phyloP scores from a whole-genome alignment of 2,797 vertebrate genomes.

The Scolopax rusticola region DNA sequence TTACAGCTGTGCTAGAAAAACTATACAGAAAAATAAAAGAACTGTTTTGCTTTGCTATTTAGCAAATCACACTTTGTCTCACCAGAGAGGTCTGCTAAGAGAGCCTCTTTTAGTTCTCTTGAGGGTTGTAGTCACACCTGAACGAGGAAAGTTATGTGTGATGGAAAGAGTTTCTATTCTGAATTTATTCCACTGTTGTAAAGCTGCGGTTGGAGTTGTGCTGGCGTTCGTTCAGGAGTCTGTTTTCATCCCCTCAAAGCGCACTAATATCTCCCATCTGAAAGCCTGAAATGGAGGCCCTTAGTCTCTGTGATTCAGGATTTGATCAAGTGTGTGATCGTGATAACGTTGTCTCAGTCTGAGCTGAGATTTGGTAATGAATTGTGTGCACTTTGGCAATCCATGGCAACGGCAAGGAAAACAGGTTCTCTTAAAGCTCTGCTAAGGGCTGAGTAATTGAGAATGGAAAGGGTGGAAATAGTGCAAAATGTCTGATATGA shows the following conservation, averaged over 20 bases:
- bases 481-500: neutral
- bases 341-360: neutral
- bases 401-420: neutral
- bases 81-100: neutral
- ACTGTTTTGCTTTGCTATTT: neutral
- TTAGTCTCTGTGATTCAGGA: neutral
- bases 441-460: neutral
- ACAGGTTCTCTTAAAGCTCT: neutral
- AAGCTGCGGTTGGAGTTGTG: neutral
- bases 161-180: slow-evolving; percentile 15
- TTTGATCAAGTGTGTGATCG: neutral
- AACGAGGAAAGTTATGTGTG: neutral
- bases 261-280: slow-evolving; percentile 36
- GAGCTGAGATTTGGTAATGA: neutral
- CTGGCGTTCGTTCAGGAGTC: neutral
- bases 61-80: neutral
- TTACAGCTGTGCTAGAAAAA: slow-evolving; percentile 2
- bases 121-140: neutral
- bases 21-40: neutral
- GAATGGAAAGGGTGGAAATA: neutral
- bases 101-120: neutral
- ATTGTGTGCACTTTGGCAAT: neutral
- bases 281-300: slow-evolving; percentile 18
- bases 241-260: slow-evolving; percentile 8
- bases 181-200: neutral